A percentile compares a stretch with the other conserved stretches of the same genome.
Evolutionary conservation across 2,888 invertebrate genomes (phyloP).

Genomic region (Cryptocephalus moraei): DNA sequence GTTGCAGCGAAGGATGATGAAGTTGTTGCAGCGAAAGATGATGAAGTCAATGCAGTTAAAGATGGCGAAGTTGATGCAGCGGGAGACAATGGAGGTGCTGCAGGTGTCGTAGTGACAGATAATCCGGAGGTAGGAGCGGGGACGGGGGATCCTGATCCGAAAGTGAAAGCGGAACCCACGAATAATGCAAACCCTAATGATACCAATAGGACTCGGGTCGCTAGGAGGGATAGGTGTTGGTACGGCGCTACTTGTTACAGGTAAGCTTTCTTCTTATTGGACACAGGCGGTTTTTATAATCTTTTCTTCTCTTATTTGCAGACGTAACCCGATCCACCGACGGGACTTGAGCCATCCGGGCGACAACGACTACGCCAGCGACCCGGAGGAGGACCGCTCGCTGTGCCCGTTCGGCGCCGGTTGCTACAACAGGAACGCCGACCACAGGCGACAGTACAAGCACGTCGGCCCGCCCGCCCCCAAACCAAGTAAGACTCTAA

Average conservation of each 20-base stretch:
- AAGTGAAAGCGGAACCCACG: not conserved
- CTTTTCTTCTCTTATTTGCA: too few species aligned
- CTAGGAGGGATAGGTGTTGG: not conserved
- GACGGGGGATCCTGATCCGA: too few species aligned
- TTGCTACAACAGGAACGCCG: slow-evolving; percentile 48
- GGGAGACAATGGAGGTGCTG: too few species aligned
- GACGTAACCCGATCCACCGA: slow-evolving; percentile 51
- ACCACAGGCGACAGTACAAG: slow-evolving; percentile 46
- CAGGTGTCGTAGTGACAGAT: too few species aligned
- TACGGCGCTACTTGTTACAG: not conserved
- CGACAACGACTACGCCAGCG: slow-evolving; percentile 48
- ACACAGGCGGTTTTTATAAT: too few species aligned
- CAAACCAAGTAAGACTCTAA: slow-evolving; percentile 16
- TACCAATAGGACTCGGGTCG: not conserved
- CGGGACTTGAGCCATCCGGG: slow-evolving; percentile 52
- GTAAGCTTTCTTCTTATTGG: too few species aligned
- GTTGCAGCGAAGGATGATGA: too few species aligned
- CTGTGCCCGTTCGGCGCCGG: slow-evolving; percentile 47
- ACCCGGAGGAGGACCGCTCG: slow-evolving; percentile 36
- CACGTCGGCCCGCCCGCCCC: slow-evolving; percentile 29
- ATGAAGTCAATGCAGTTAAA: too few species aligned
- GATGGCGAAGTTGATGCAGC: too few species aligned
- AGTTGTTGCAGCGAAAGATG: too few species aligned
- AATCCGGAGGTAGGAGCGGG: too few species aligned
- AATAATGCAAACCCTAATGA: not conserved